Percentiles rank a stretch among this genome's conserved stretches.
Conservation (phyloP, 2,888 invertebrate genomes). For the Leptopilina drosophilae region DNA sequence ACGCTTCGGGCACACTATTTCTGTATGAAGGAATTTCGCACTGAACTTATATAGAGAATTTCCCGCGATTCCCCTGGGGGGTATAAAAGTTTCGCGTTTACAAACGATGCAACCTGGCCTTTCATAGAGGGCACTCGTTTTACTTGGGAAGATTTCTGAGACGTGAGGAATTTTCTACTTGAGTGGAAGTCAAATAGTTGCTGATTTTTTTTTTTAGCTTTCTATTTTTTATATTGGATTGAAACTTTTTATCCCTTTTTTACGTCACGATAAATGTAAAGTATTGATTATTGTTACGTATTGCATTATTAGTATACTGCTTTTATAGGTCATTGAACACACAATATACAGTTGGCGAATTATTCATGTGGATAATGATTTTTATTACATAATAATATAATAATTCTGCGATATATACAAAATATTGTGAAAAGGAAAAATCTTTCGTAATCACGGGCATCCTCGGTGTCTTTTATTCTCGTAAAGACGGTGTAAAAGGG, state of each 20-base stretch:
- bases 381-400: no score
- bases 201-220: not conserved
- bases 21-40: slow-evolving; percentile 24
- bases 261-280: no score
- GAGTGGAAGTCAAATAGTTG: not conserved
- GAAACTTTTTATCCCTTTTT: not conserved
- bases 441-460: no score
- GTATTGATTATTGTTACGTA: no score
- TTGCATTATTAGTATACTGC: not conserved
- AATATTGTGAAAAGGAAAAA: no score
- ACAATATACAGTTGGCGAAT: no score
- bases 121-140: slow-evolving; percentile 22
- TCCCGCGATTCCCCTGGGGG: slow-evolving; percentile 8
- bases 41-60: slow-evolving; percentile 18
- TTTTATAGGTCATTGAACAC: no score
- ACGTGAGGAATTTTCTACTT: slow-evolving; percentile 30
- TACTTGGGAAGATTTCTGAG: slow-evolving; percentile 28
- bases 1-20: slow-evolving; percentile 1
- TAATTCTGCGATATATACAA: no score
- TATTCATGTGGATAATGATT: no score
- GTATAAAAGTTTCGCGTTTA: slow-evolving; percentile 31
- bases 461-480: no score
- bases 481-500: no score
- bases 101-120: slow-evolving; percentile 35
- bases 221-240: not conserved